A percentile compares a stretch with the other conserved stretches of the same genome.
These are phyloP conservation scores for Dendrophyllia cribrosa DNA, from an alignment of 64 coral and sea anemone genomes.

Conservation along the genomic window DNA sequence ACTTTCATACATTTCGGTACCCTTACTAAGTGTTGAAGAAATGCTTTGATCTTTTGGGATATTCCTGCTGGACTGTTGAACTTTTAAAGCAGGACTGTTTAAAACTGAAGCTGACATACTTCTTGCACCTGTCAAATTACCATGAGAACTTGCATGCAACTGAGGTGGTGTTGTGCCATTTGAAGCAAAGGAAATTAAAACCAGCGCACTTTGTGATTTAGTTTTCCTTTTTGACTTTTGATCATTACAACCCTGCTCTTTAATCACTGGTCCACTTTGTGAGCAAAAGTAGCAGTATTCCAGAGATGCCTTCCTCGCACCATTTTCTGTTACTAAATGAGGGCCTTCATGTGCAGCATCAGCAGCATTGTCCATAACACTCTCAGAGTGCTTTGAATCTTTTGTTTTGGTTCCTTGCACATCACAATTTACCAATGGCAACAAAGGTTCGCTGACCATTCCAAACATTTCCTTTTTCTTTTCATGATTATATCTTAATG, in stretches of 20 bases:
- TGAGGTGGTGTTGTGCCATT: constrained; percentile 1
- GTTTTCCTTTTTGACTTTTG: neutral
- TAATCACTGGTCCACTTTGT: constrained; percentile 58
- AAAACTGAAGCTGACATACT: constrained; percentile 1
- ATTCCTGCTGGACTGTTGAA: neutral
- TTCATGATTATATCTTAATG: neutral
- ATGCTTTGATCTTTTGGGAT: neutral
- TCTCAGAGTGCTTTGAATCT: neutral
- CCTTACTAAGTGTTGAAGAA: neutral
- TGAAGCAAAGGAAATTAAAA: constrained; percentile 47
- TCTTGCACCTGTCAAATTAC: neutral
- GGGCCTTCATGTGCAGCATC: neutral
- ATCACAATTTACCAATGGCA: neutral
- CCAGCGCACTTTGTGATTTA: constrained; percentile 18
- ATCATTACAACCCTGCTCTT: constrained; percentile 12
- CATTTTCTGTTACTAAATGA: neutral
- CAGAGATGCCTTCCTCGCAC: neutral
- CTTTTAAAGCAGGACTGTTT: neutral
- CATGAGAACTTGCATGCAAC: neutral
- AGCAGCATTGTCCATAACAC: neutral
- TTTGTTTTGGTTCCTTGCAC: neutral
- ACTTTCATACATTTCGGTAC: constrained; percentile 37
- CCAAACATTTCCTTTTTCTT: neutral
- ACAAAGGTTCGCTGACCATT: constrained; percentile 28
- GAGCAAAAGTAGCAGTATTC: constrained; percentile 47